Percentiles rank a stretch among this genome's conserved stretches.
phyloP scores from a whole-genome alignment of 2,113 vertebrate species.

The Leptocoma aspasia region DNA sequence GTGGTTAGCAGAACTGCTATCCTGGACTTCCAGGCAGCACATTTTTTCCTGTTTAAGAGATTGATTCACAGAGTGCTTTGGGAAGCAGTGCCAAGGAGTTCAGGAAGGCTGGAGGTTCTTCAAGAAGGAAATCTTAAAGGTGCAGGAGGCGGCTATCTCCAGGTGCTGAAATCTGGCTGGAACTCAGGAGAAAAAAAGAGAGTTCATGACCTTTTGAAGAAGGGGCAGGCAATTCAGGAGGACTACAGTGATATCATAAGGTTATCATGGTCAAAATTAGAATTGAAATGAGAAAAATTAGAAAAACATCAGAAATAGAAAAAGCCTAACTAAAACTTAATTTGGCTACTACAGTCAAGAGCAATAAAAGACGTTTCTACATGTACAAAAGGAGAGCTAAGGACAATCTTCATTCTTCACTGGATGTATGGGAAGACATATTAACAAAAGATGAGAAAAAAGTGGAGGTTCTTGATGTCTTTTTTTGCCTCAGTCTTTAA shows the following conservation, averaged over 20 bases:
- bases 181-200: not conserved
- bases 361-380: not conserved
- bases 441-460: not conserved
- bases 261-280: not conserved
- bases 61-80: not conserved
- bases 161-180: not conserved
- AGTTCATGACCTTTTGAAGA: not conserved
- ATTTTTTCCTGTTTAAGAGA: not conserved
- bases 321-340: not conserved
- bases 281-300: not conserved
- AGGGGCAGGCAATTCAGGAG: not conserved
- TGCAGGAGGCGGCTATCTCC: not conserved
- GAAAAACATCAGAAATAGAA: not conserved
- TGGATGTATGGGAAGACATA: too few relatives aligned
- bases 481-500: not conserved
- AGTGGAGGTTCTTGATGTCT: not conserved
- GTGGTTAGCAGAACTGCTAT: not conserved
- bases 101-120: not conserved
- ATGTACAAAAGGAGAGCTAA: not conserved
- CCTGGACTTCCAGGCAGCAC: not conserved
- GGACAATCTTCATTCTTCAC: not conserved
- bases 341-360: not conserved
- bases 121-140: not conserved
- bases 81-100: not conserved
- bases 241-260: not conserved